Evolutionary conservation across 2,888 invertebrate species (phyloP), one percentile per base, ranked within the genome.

Genomic region (Microplitis manilae): DNA sequence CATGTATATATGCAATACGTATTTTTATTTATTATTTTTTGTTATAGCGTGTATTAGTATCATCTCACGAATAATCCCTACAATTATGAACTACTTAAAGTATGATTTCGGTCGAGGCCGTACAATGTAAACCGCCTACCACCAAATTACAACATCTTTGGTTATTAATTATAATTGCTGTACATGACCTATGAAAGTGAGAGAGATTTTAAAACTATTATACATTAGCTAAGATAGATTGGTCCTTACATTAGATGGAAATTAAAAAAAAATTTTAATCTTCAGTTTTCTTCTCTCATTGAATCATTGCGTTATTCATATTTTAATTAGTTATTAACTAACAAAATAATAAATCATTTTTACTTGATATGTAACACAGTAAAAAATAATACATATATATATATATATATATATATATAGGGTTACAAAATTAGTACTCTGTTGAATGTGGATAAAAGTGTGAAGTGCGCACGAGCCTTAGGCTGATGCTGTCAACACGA

Each of bases 91-190:
- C 40, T 38, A 70, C 67, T 17, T 17, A 62, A 50, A 38, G 7
- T 65, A 40, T 13, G 38, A 76, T 76, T 71, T 76, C 76, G 76
- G 76, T 76, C 76, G 76, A 76, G 76, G 76, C 76, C 50, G 50
- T 62, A 59, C 73, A 73, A 67, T 67, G 9, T 50, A 50, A 50
- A 15, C 62, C 62, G 62, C 62, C 62, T 62, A 62, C 62, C 20
- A 20, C 62, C 62, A n/a, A 73, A 40, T 73, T 73, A 64, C 73
- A 73, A 65, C 73, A 73, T 73, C 73, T 65, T 62, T 64, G 65
- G 64, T 65, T 64, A 73, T 73, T 73, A 73, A 73, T 73, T 64
- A 73, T 73, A 73, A 73, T 73, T 73, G 50, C 65, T 41, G 41
- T 20, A 7, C 50, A 73, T 20, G 41, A 65, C 73, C 73, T 17